Percentiles rank a stretch among this genome's conserved stretches.
Conservation (phyloP, 1,140 invertebrate genomes). For the Ips nitidus region DNA sequence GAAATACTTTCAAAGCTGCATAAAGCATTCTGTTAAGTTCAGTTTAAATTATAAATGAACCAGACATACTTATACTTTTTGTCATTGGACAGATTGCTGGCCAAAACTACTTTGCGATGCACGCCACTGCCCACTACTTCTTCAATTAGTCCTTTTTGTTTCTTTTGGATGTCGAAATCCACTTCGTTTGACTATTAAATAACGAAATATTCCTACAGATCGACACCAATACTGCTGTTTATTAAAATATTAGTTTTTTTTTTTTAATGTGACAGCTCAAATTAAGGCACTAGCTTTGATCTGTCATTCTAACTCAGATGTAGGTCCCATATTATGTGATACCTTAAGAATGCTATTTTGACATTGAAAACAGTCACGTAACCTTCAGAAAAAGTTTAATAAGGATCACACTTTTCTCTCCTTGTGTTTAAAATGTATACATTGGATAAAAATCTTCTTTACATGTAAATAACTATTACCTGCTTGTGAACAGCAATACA, state of each 20-base stretch:
- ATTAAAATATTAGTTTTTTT: neutral
- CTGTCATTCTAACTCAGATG: too few relatives aligned
- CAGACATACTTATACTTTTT: conserved; percentile 55
- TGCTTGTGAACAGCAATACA: conserved; percentile 74
- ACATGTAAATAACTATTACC: conserved; percentile 49
- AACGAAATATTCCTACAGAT: neutral
- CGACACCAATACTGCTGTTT: neutral
- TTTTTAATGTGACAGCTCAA: too few relatives aligned
- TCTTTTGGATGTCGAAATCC: conserved; percentile 65
- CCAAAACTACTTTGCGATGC: conserved; percentile 68
- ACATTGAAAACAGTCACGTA: neutral
- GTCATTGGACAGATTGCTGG: conserved; percentile 60
- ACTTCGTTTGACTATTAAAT: conserved; percentile 63
- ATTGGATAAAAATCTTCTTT: too few relatives aligned
- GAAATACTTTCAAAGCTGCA: conserved; percentile 61
- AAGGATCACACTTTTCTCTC: neutral
- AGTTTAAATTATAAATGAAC: neutral
- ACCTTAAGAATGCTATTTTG: too few relatives aligned
- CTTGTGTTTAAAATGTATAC: too few relatives aligned
- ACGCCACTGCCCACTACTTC: conserved; percentile 62
- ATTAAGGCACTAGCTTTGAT: too few relatives aligned
- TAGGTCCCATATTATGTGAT: too few relatives aligned
- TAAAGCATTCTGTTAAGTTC: neutral
- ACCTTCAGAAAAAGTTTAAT: neutral
- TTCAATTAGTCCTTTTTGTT: conserved; percentile 65